These are phyloP conservation scores for Heliconius melpomene DNA, from an alignment of 1,140 invertebrate genomes.

Conservation along the genomic window DNA sequence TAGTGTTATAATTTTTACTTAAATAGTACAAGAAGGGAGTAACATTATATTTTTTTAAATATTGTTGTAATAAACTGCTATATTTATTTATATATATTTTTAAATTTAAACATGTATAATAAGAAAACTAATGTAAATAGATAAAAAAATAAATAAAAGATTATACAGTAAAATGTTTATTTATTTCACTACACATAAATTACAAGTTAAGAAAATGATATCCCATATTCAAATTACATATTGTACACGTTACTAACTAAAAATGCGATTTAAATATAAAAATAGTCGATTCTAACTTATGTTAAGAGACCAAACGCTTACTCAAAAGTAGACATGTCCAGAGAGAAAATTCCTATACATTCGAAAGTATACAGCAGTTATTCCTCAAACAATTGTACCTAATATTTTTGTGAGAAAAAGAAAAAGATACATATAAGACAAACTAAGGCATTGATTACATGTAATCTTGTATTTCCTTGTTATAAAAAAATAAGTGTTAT, in stretches of 20 bases:
- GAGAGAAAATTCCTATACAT: constrained; percentile 7
- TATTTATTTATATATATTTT: too few relatives aligned
- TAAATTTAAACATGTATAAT: background rate
- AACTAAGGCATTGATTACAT: constrained; percentile 2
- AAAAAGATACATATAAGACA: constrained; percentile 10
- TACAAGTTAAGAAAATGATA: constrained; percentile 55
- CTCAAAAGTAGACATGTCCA: constrained; percentile 11
- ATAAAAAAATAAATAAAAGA: constrained; percentile 32
- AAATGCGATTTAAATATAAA: constrained; percentile 56
- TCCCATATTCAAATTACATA: constrained; percentile 49
- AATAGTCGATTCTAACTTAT: constrained; percentile 51
- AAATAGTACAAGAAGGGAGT: too few relatives aligned
- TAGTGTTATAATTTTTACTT: too few relatives aligned
- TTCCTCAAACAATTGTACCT: background rate
- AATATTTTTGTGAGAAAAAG: constrained; percentile 16
- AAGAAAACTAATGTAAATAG: background rate
- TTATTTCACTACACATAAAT: constrained; percentile 57
- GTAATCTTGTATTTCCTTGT: background rate
- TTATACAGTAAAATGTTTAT: constrained; percentile 52
- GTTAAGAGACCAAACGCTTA: constrained; percentile 41
- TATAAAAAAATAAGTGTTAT: background rate
- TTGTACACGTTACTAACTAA: constrained; percentile 58
- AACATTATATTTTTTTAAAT: too few relatives aligned
- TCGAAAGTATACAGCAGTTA: background rate
- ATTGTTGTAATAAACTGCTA: background rate